A percentile compares a stretch with the other conserved stretches of the same genome.
phyloP scores from a whole-genome alignment of 2,113 vertebrate species.

The Hyla sarda region DNA sequence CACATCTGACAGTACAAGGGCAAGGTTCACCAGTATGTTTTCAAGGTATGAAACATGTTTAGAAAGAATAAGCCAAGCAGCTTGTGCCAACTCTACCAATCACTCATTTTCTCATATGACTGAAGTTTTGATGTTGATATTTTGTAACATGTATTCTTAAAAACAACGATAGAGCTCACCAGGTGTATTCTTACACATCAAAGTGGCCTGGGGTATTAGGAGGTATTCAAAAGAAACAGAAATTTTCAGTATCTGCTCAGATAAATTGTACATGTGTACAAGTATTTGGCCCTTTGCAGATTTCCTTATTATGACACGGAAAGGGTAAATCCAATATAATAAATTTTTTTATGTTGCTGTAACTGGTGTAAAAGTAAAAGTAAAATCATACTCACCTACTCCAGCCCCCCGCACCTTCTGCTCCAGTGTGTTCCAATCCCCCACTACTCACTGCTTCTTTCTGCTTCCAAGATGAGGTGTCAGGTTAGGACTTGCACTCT shows the following conservation, averaged over 20 bases:
- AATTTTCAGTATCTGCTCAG: neutral
- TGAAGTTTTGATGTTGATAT: constrained; percentile 27
- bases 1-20: neutral
- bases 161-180: neutral
- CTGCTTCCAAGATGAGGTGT: too few relatives aligned
- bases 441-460: too few relatives aligned
- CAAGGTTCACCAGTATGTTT: constrained; percentile 1
- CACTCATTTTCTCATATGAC: constrained; percentile 8
- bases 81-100: constrained; percentile 16
- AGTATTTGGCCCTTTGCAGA: too few relatives aligned
- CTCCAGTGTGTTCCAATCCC: too few relatives aligned
- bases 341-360: too few relatives aligned
- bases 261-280: neutral
- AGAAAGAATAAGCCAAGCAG: neutral
- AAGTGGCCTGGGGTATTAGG: neutral
- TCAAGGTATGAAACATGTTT: constrained; percentile 14
- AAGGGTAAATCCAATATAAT: too few relatives aligned
- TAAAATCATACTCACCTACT: too few relatives aligned
- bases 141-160: constrained; percentile 14
- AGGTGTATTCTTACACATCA: neutral
- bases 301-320: too few relatives aligned
- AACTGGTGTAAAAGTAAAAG: too few relatives aligned
- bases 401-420: too few relatives aligned
- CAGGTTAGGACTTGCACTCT: too few relatives aligned
- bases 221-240: neutral